Percentiles rank a stretch among this genome's conserved stretches.
Conservation (phyloP, 2,888 invertebrate genomes). For the Caenorhabditis macrosperma region DNA sequence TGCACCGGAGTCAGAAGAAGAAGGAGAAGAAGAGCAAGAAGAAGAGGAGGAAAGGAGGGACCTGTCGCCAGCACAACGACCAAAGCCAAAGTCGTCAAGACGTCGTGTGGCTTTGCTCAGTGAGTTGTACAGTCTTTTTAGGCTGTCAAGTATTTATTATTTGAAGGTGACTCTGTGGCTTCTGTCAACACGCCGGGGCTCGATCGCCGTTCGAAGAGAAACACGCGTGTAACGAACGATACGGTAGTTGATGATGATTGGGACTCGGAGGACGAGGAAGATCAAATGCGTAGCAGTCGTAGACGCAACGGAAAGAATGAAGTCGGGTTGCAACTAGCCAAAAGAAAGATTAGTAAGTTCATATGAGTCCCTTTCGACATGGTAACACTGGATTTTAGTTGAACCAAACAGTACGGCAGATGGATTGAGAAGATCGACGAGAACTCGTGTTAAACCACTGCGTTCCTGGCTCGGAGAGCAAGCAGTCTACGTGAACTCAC, state of each 20-base stretch:
- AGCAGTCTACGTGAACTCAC: conserved; percentile 43
- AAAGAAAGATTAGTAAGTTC: conserved; percentile 35
- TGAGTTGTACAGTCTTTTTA: no score
- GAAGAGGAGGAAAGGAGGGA: no score
- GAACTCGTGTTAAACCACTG: conserved; percentile 56
- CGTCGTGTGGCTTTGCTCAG: conserved; percentile 11
- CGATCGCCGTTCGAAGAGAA: background rate
- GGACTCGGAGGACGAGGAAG: background rate
- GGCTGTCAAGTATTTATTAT: no score
- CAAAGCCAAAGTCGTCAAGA: background rate
- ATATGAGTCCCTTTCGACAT: background rate
- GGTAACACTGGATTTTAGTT: conserved; percentile 25
- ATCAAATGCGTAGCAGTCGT: background rate
- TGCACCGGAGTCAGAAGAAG: background rate
- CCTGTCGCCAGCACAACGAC: background rate
- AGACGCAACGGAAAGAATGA: background rate
- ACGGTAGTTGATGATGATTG: background rate
- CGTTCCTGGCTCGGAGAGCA: conserved; percentile 60
- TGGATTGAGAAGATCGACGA: conserved; percentile 33
- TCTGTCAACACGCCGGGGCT: conserved; percentile 27
- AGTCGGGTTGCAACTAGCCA: conserved; percentile 29
- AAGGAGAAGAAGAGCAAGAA: background rate
- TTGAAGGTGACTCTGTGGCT: conserved; percentile 29
- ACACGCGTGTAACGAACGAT: background rate
- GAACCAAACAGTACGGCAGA: conserved; percentile 13